A percentile compares a stretch with the other conserved stretches of the same genome.
phyloP scores from a whole-genome alignment of 2,888 invertebrate species.

The Drosophila greeni region DNA sequence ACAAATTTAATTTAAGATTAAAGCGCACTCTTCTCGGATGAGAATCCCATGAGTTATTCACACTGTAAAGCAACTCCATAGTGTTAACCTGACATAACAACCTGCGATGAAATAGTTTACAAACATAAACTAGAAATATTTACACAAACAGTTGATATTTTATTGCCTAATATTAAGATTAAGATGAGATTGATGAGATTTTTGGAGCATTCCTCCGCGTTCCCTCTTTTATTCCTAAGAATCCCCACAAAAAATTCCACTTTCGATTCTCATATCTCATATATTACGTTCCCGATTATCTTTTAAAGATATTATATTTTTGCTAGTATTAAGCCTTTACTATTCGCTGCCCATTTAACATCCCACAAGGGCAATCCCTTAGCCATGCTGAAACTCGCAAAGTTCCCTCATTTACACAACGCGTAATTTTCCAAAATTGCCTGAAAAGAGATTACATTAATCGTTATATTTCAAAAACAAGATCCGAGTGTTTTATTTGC shows the following conservation, averaged over 20 bases:
- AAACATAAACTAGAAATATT: neutral
- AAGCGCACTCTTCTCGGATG: neutral
- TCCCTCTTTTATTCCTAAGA: neutral
- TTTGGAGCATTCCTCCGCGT: conserved; percentile 7
- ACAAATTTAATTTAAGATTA: conserved; percentile 1
- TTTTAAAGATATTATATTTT: conserved; percentile 32
- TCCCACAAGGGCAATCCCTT: conserved; percentile 18
- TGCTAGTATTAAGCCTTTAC: conserved; percentile 27
- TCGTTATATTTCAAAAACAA: conserved; percentile 54
- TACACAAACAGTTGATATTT: conserved; percentile 10
- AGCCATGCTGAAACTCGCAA: conserved; percentile 6
- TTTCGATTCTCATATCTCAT: conserved; percentile 4
- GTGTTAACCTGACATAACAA: conserved; percentile 3
- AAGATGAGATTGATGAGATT: conserved; percentile 1
- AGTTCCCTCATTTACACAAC: conserved; percentile 17
- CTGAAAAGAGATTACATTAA: conserved; percentile 68
- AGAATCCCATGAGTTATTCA: neutral
- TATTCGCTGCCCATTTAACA: conserved; percentile 33
- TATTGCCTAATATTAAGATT: conserved; percentile 9
- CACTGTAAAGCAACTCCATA: conserved; percentile 5
- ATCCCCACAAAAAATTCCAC: conserved; percentile 1
- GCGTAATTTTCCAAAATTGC: conserved; percentile 33
- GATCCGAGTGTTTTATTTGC: neutral
- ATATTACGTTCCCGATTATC: conserved; percentile 17
- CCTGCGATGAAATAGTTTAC: conserved; percentile 7